phyloP scores from a whole-genome alignment of 2,888 invertebrate species.

The Eristalinus aeneus region DNA sequence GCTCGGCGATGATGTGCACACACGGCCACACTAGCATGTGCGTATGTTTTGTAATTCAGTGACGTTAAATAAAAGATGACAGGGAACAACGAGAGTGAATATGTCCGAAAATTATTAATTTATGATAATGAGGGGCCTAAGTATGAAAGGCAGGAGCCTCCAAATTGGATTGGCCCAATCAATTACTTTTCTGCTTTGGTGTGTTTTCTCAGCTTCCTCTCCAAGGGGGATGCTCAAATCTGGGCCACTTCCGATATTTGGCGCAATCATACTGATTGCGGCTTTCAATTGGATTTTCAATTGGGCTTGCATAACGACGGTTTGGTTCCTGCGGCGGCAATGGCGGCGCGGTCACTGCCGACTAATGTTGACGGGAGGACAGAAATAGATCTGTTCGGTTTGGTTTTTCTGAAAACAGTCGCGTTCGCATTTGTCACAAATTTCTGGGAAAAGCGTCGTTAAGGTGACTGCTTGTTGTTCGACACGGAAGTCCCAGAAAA shows the following conservation, averaged over 20 bases:
- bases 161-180: slow-evolving; percentile 41
- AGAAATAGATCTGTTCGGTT: not conserved
- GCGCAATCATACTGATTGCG: slow-evolving; percentile 27
- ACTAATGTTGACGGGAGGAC: not conserved
- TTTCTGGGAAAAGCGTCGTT: not conserved
- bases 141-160: slow-evolving; percentile 15
- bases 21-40: not conserved
- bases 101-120: slow-evolving; percentile 33
- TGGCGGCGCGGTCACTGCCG: not conserved
- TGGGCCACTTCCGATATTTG: slow-evolving; percentile 41
- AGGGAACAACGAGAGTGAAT: not conserved
- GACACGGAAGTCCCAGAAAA: not conserved
- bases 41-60: not conserved
- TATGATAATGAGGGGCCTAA: slow-evolving; percentile 55
- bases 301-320: slow-evolving; percentile 21
- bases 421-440: not conserved
- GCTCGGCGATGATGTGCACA: not conserved
- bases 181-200: not conserved
- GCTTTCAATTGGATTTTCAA: slow-evolving; percentile 8
- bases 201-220: not conserved
- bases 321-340: not conserved
- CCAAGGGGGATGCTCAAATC: slow-evolving; percentile 17
- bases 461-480: not conserved
- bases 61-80: not conserved
- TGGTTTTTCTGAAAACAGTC: not conserved